Evolutionary conservation across 1,140 invertebrate genomes (phyloP).

Genomic region (Himalopsyche phryganea): DNA sequence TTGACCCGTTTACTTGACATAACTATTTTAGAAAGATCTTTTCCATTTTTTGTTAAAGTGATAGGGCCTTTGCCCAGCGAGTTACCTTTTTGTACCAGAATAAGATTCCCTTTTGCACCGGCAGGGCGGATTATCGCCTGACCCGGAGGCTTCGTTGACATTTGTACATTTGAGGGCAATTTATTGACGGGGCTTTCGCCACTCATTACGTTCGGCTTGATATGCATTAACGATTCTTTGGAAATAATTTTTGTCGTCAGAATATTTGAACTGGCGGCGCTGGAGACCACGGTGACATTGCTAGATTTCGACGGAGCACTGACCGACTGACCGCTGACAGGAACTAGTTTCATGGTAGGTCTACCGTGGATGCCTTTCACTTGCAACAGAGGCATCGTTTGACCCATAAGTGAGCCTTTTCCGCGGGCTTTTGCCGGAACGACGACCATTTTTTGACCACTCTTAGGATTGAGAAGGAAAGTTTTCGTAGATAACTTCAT

Average conservation of each 20-base stretch:
- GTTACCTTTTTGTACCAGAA: constrained; percentile 49
- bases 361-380: constrained; percentile 45
- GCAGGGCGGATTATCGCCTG: constrained; percentile 36
- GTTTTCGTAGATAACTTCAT: constrained; percentile 51
- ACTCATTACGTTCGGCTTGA: constrained; percentile 12
- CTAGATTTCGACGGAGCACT: constrained; percentile 37
- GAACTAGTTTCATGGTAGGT: constrained; percentile 46
- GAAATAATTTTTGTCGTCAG: constrained; percentile 24
- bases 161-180: constrained; percentile 23
- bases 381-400: constrained; percentile 43
- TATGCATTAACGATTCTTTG: constrained; percentile 21
- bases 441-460: constrained; percentile 52
- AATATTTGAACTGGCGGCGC: constrained; percentile 33
- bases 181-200: constrained; percentile 13
- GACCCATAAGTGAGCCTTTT: constrained; percentile 41
- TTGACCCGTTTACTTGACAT: constrained; percentile 49
- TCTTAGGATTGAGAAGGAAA: constrained; percentile 49
- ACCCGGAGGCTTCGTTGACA: constrained; percentile 14
- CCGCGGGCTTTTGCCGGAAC: constrained; percentile 43
- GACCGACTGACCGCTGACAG: constrained; percentile 43
- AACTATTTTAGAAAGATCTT: constrained; percentile 50
- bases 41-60: constrained; percentile 47
- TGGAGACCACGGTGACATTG: constrained; percentile 40
- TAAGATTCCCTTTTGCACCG: constrained; percentile 45
- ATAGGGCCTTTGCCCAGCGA: constrained; percentile 44